phyloP scores from a whole-genome alignment of 2,113 vertebrate genomes.

The Anolis carolinensis region DNA sequence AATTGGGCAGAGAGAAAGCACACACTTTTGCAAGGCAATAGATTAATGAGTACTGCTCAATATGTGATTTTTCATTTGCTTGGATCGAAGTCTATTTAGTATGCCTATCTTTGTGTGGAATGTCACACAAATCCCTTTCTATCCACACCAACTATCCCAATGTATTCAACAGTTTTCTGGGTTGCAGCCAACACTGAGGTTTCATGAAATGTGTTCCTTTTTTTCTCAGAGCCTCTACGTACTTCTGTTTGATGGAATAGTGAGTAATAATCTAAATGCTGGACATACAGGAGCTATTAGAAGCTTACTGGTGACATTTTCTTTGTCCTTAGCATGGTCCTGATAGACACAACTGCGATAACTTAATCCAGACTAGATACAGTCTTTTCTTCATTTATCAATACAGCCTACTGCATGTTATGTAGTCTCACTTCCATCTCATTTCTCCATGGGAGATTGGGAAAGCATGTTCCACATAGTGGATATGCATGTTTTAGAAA shows the following conservation, averaged over 20 bases:
- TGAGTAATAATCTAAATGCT: background rate
- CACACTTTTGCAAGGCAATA: background rate
- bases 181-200: background rate
- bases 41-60: conserved; percentile 13
- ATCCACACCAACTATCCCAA: background rate
- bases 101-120: background rate
- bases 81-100: conserved; percentile 18
- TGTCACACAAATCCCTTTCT: background rate
- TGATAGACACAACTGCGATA: background rate
- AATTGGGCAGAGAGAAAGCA: conserved; percentile 15
- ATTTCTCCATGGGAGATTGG: background rate
- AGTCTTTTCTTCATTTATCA: fast-evolving
- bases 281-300: background rate
- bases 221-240: background rate
- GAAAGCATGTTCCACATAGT: background rate
- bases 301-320: background rate
- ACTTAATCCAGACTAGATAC: background rate
- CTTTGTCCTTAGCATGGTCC: background rate
- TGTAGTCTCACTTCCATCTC: fast-evolving
- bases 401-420: fast-evolving
- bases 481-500: background rate
- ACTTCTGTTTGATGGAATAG: background rate
- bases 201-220: background rate
- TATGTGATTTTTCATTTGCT: conserved; percentile 3
- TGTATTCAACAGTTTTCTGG: background rate